Evolutionary conservation across 2,113 vertebrate species (phyloP).

Genomic region (Phylloscopus trochiloides): DNA sequence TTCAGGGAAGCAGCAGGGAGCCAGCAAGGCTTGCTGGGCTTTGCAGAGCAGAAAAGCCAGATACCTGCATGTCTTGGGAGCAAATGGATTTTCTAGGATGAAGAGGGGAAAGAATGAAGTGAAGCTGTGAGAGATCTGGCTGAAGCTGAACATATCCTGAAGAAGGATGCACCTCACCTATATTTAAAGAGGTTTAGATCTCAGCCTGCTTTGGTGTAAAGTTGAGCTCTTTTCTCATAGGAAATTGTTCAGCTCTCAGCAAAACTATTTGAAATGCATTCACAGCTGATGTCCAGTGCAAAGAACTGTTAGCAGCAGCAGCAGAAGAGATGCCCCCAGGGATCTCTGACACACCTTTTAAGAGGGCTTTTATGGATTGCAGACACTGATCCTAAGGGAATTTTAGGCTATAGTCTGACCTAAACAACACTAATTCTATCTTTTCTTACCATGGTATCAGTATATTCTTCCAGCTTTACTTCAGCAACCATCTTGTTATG

Average conservation of each 20-base stretch:
- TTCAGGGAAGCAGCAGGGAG: background rate
- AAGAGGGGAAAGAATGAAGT: background rate
- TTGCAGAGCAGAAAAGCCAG: background rate
- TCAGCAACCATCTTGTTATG: constrained; percentile 81
- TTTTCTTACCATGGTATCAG: constrained; percentile 86
- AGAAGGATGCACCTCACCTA: background rate
- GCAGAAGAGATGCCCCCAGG: background rate
- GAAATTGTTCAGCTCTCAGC: background rate
- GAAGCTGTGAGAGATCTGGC: background rate
- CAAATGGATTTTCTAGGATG: background rate
- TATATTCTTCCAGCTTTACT: constrained; percentile 89
- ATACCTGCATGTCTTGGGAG: background rate
- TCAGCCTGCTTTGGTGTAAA: background rate
- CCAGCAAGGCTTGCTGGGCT: background rate
- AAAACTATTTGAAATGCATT: background rate
- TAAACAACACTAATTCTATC: background rate
- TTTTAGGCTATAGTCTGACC: background rate
- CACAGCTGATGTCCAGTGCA: background rate
- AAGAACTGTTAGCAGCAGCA: background rate
- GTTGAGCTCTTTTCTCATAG: background rate
- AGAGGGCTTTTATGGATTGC: background rate
- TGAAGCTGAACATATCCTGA: background rate
- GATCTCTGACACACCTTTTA: background rate
- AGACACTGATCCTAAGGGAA: background rate
- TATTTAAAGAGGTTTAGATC: background rate